phyloP scores from a whole-genome alignment of 2,113 vertebrate genomes.

The Tragelaphus scriptus region DNA sequence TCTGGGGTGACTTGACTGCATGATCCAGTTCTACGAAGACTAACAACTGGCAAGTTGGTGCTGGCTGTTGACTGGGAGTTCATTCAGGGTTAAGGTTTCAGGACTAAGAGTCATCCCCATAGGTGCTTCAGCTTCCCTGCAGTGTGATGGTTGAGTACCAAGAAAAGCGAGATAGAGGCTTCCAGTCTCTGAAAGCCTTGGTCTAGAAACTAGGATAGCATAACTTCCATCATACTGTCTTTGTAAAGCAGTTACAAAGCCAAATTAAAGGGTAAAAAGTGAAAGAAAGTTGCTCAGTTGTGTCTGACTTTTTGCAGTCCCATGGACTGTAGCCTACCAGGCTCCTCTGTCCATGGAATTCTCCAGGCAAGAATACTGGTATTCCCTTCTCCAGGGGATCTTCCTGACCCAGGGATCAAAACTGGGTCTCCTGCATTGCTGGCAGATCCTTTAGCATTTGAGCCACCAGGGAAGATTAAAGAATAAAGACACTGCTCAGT shows the following conservation, averaged over 20 bases:
- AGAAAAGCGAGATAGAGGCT: background rate
- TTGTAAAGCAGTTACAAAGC: background rate
- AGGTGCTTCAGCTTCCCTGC: background rate
- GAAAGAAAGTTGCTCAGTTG: background rate
- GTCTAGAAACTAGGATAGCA: background rate
- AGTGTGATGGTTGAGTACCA: background rate
- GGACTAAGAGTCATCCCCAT: background rate
- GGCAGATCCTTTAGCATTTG: background rate
- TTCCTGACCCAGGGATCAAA: background rate
- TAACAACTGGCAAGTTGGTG: background rate
- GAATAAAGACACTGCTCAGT: background rate
- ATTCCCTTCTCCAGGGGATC: background rate
- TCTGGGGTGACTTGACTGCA: background rate
- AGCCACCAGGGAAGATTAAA: background rate
- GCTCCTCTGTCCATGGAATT: background rate
- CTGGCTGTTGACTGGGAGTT: background rate
- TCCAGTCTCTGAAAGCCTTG: background rate
- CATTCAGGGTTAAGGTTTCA: background rate
- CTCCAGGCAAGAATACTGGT: background rate
- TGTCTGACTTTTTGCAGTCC: background rate
- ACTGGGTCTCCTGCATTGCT: background rate
- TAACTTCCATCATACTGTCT: background rate
- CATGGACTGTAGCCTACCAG: background rate
- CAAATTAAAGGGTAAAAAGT: background rate
- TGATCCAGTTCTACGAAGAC: background rate